phyloP scores from a whole-genome alignment of 2,797 vertebrate genomes.

The Enteromius paludinosus region DNA sequence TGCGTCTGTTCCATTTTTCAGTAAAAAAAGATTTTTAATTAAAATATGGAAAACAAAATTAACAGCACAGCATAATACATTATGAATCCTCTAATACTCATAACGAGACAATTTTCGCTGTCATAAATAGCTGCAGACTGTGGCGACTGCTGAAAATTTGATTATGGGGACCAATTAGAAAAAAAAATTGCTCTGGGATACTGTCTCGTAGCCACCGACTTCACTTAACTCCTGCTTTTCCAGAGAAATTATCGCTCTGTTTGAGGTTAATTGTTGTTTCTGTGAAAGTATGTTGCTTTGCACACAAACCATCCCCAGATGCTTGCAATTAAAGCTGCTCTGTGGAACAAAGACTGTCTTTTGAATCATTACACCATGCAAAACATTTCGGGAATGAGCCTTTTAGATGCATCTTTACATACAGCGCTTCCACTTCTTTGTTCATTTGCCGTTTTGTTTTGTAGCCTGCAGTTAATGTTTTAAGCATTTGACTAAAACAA shows the following conservation, averaged over 20 bases:
- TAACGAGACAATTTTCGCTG: slow-evolving; percentile 21
- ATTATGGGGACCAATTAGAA: slow-evolving; percentile 47
- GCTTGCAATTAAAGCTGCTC: slow-evolving; percentile 32
- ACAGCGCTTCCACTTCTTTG: neutral
- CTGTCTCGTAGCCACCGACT: slow-evolving; percentile 10
- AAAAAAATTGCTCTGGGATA: slow-evolving; percentile 40
- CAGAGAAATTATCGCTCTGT: slow-evolving; percentile 33
- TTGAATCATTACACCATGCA: neutral
- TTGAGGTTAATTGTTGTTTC: slow-evolving; percentile 47
- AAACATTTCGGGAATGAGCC: neutral
- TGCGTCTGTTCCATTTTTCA: neutral
- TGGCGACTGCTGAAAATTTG: slow-evolving; percentile 33
- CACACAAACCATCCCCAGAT: slow-evolving; percentile 35
- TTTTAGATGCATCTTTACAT: neutral
- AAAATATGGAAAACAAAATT: slow-evolving; percentile 26
- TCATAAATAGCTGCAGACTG: slow-evolving; percentile 35
- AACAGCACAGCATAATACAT: slow-evolving; percentile 24
- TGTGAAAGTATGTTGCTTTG: slow-evolving; percentile 27
- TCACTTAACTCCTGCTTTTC: slow-evolving; percentile 35
- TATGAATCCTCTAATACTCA: slow-evolving; percentile 15
- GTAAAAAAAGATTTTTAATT: neutral
- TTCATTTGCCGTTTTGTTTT: neutral
- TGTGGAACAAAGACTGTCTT: slow-evolving; percentile 8
- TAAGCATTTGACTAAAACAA: neutral
- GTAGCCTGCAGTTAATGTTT: neutral